Base-by-base conservation (phyloP, 2,797 vertebrate genomes). In the Sebastes diaconus region DNA sequence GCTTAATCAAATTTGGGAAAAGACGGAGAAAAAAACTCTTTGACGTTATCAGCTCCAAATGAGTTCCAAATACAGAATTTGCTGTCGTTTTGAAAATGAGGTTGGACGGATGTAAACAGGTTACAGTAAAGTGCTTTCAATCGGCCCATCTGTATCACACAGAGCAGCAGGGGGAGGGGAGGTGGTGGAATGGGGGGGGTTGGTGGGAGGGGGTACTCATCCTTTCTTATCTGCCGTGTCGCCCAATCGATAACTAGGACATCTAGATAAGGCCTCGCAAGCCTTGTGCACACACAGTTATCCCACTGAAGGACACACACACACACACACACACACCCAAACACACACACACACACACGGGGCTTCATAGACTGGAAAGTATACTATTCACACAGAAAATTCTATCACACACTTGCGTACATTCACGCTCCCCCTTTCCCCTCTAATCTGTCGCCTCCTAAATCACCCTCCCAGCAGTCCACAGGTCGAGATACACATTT, bases 211-310 rank as follows among this genome's bases (percentile, higher is more conserved):
- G 89, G 90, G 87, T 88, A 86, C 89, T 92, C 90, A 91, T 90
- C 90, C 92, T 92, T 87, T 83, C 93, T 95, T 95, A 94, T 95
- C 94, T 92, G 75, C 83, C 79, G 68, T 94, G 92, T 94, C 86
- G 87, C 88, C 86, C 89, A 88, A 94, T 95, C 93, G 86, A 95
- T 95, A 95, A 93, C 89, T 93, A 94, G 93, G 93, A 95, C 94
- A 95, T 95, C 94, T 84, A 93, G 94, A 95, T 95, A 95, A 95
- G 93, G 83, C 81, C 79, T 86, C 13, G 87, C 81, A 86, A 92
- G 87, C 84, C 86, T 81, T 83, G 86, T 88, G 88, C 83, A 88
- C 92, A 92, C 90, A 88, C 81, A 68, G 84, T 84, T 82, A 83
- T 87, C 84, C 90, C 73, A 81, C 65, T 65, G 68, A 89, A 90